Percentiles rank a stretch among this genome's conserved stretches.
phyloP scores from a whole-genome alignment of 2,888 invertebrate species.

The Xestia sexstrigata region DNA sequence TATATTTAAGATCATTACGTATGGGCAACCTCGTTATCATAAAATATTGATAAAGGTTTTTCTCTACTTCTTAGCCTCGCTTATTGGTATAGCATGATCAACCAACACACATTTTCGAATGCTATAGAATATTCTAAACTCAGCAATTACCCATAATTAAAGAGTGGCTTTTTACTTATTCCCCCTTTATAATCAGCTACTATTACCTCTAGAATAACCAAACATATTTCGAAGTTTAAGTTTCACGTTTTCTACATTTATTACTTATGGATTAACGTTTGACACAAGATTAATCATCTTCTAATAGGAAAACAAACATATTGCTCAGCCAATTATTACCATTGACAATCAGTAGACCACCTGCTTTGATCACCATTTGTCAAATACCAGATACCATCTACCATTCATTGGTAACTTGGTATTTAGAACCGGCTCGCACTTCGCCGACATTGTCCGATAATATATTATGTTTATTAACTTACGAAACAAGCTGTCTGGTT shows the following conservation, averaged over 20 bases:
- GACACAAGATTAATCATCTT: conserved; percentile 21
- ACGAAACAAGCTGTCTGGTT: conserved; percentile 52
- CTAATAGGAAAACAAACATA: conserved; percentile 23
- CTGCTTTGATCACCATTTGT: conserved; percentile 59
- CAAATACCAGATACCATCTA: conserved; percentile 59
- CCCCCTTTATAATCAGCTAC: not conserved
- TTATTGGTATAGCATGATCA: not conserved
- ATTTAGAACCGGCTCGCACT: conserved; percentile 53
- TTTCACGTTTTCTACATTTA: not conserved
- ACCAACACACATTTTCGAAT: not conserved
- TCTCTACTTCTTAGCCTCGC: not conserved
- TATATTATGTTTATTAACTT: conserved; percentile 55
- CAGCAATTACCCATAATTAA: not conserved
- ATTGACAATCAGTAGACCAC: conserved; percentile 46
- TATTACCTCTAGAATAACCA: not conserved
- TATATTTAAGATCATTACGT: not conserved
- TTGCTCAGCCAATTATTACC: conserved; percentile 46
- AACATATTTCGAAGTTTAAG: not conserved
- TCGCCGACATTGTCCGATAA: conserved; percentile 33
- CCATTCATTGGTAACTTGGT: conserved; percentile 45
- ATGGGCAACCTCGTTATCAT: not conserved
- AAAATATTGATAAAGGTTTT: not conserved
- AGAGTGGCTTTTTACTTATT: not conserved
- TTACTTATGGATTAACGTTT: not conserved
- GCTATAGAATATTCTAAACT: not conserved